phyloP scores from a whole-genome alignment of 2,113 vertebrate species.

The Scophthalmus maximus region DNA sequence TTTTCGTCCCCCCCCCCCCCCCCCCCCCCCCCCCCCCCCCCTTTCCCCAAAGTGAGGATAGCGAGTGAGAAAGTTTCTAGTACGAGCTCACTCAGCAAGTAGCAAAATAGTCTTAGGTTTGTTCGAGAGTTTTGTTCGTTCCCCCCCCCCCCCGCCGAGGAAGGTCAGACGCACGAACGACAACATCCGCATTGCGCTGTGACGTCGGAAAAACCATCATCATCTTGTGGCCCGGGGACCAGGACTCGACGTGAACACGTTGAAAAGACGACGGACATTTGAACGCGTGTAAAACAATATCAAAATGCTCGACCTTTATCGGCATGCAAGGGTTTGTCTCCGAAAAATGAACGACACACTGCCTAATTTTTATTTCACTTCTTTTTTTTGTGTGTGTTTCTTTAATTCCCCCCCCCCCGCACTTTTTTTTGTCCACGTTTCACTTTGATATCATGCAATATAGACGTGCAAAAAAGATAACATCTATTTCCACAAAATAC shows the following conservation, averaged over 20 bases:
- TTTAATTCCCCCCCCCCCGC: conserved; percentile 34
- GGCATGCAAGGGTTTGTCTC: conserved; percentile 84
- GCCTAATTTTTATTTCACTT: conserved; percentile 72
- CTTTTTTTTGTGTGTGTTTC: conserved; percentile 63
- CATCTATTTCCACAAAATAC: conserved; percentile 89
- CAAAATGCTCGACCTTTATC: conserved; percentile 79
- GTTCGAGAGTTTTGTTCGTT: conserved; percentile 66
- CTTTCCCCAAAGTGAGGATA: conserved; percentile 42
- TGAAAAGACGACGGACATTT: conserved; percentile 61
- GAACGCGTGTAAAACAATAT: conserved; percentile 76
- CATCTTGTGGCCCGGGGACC: conserved; percentile 51
- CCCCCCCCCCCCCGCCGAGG: conserved; percentile 45
- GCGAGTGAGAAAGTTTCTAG: conserved; percentile 51
- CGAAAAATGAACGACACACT: conserved; percentile 77
- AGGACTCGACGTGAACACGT: conserved; percentile 44
- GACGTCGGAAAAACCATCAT: conserved; percentile 31
- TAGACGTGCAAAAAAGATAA: conserved; percentile 89
- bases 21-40: too few relatives aligned
- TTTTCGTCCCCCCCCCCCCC: too few relatives aligned
- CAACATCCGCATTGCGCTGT: conserved; percentile 46
- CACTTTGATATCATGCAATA: conserved; percentile 88
- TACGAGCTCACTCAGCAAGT: conserved; percentile 65
- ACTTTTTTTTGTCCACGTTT: conserved; percentile 77
- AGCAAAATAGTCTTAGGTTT: conserved; percentile 73
- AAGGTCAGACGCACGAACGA: conserved; percentile 51